A percentile compares a stretch with the other conserved stretches of the same genome.
Conservation (phyloP, 2,888 invertebrate genomes). For the Caenorhabditis angaria region DNA sequence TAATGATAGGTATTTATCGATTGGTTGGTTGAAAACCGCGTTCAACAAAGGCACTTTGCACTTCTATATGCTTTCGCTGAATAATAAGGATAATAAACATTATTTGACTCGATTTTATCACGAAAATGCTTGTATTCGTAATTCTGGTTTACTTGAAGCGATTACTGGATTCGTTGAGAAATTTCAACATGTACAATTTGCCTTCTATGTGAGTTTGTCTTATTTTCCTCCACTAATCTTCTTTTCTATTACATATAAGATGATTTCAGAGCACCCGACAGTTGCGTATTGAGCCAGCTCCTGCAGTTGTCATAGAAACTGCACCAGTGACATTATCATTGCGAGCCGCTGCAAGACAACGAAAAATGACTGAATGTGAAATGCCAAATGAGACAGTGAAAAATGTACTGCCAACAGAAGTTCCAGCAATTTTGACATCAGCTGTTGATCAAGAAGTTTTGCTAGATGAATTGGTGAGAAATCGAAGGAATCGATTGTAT, state of each 20-base stretch:
- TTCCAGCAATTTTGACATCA: conserved; percentile 19
- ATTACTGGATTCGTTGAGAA: conserved; percentile 39
- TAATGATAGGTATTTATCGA: conserved; percentile 55
- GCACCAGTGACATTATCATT: conserved; percentile 21
- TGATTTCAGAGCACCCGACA: conserved; percentile 33
- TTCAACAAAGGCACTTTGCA: conserved; percentile 62
- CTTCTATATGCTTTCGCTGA: conserved; percentile 61
- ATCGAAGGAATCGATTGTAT: conserved; percentile 27
- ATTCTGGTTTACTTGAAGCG: conserved; percentile 45
- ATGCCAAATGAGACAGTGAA: conserved; percentile 29
- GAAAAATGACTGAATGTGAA: conserved; percentile 36
- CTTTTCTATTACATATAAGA: too few relatives aligned
- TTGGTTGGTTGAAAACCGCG: conserved; percentile 66
- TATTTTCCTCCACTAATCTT: too few relatives aligned
- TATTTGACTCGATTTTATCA: conserved; percentile 52
- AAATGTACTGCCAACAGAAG: conserved; percentile 30
- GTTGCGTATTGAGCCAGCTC: conserved; percentile 29
- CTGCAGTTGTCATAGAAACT: conserved; percentile 36
- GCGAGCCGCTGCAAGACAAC: conserved; percentile 26
- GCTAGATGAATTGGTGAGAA: conserved; percentile 39
- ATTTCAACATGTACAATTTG: conserved; percentile 51
- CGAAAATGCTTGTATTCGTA: conserved; percentile 54
- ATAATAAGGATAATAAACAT: conserved; percentile 30
- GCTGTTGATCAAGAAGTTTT: conserved; percentile 34
- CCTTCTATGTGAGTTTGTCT: conserved; percentile 44